Base-by-base conservation (phyloP, 2,888 invertebrate genomes). In the Hypena proboscidalis region DNA sequence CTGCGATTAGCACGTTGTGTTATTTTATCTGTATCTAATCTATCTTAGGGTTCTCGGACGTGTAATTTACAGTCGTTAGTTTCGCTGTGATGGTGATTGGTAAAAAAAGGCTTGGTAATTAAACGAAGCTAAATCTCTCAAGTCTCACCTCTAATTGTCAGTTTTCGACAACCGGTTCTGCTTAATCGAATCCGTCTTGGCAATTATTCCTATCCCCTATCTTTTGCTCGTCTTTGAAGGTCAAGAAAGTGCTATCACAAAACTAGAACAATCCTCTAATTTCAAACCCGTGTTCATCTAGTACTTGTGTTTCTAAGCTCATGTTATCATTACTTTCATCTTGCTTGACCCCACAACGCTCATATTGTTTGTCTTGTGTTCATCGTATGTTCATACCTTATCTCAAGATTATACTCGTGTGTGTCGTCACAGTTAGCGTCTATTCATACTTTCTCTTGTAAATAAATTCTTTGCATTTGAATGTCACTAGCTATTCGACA, bases 321-420 rank as follows among this genome's bases (percentile, higher is more conserved):
- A 39, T 29, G 39, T 51, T 73, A 74, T 75, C 74, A 47, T 38
- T 53, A 67, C 72, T 75, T 74, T 75, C 74, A 75, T 75, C 75
- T 58, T 37, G 14, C 44, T 42, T 65, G 64, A 72, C 73, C 73
- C 67, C 65, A 53, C 57, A 53, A 54, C 39, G 51, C 54, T 63
- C 57, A 59, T 45, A 49, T 33, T 49, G 47, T 58, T 49, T 60
- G 48, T 38, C 43, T 52, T 51, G 37, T 46, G 47, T 54, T 39
- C 47, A 50, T 46, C 45, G 42, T 42, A 46, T 57, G 43, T 52
- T 47, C 42, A 44, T 48, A 47, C 49, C 52, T 64, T 57, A 59
- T 62, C 62, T 59, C 54, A 61, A 42, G 52, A 44, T 52, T 55
- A 52, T 62, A 40, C 20, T 38, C 43, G 34, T 50, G 35, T 55